Base-by-base conservation (phyloP, 2,797 vertebrate genomes). In the Orestias chungarensis region DNA sequence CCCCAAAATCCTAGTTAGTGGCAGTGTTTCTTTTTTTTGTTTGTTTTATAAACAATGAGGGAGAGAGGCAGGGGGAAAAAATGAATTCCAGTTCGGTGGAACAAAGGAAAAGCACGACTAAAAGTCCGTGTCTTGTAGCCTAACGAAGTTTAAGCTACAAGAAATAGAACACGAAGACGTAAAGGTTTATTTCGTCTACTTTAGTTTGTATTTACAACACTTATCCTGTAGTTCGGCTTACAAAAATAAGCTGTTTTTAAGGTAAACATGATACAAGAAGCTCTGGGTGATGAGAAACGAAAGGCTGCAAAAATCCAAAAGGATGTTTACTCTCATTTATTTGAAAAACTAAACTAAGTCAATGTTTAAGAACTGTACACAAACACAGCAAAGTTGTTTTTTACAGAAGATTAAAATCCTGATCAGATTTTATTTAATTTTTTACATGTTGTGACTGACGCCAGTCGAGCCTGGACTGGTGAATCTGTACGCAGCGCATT, bases 201-300 rank as follows among this genome's bases (percentile, higher is more conserved):
- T 87, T 78, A 71, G 75, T 87, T 76, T 82, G 84, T 88, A 83
- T 87, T 75, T 78, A 80, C 75, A 87, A 86, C 84, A 91, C 87
- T 91, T 81, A 69, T 50, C 43, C 0, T 52, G 54, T 78, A 85
- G 88, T 86, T 64, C 9, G 46, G 54, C 54, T 73, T 71, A 72
- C 73, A 75, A 66, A 67, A 73, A 77, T 78, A 75, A 83, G 79
- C 76, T 78, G 3, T 64, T 74, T 85, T 82, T 70, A 86, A 83
- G 82, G 72, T 89, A 77, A 88, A 84, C 83, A 68, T 1, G 10
- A 40, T 59, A 65, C 59, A 73, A 33, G 42, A 14, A 67, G 70
- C 64, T 77, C 78, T 44, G 64, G 8, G 72, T 79, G 64, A 62
- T 74, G 59, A 83, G 68, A 73, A 74, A 17, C 15, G 10, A n/a